These are phyloP conservation scores for Sphenodon punctatus DNA, from an alignment of 2,797 vertebrate genomes.

Conservation along the genomic window DNA sequence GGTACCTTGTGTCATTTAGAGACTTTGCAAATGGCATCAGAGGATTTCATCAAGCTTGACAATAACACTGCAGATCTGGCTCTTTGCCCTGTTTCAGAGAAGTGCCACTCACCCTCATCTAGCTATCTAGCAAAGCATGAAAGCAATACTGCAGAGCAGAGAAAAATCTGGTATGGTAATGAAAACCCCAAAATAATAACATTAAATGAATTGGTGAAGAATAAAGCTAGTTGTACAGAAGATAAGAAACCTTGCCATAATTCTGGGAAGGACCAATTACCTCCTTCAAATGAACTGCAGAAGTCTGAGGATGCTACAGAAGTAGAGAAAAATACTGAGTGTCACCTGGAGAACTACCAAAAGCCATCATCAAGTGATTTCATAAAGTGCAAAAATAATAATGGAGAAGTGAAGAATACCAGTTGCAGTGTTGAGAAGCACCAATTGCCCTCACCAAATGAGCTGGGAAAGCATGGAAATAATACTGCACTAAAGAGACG, in stretches of 20 bases:
- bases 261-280: neutral
- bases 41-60: neutral
- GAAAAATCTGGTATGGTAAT: neutral
- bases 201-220: neutral
- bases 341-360: neutral
- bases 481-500: neutral
- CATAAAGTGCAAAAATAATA: neutral
- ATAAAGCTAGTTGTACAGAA: neutral
- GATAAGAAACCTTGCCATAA: neutral
- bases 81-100: neutral
- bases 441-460: neutral
- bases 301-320: neutral
- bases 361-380: neutral
- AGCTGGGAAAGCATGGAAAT: slow-evolving; percentile 12
- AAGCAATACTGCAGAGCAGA: neutral
- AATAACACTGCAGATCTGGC: slow-evolving; percentile 3
- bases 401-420: neutral
- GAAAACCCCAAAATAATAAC: neutral
- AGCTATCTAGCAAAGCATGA: neutral
- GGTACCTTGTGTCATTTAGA: slow-evolving; percentile 27
- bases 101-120: neutral
- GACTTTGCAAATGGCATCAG: neutral
- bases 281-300: neutral
- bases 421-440: neutral
- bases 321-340: neutral